phyloP scores from a whole-genome alignment of 2,797 vertebrate species.

The Botia kubotai region DNA sequence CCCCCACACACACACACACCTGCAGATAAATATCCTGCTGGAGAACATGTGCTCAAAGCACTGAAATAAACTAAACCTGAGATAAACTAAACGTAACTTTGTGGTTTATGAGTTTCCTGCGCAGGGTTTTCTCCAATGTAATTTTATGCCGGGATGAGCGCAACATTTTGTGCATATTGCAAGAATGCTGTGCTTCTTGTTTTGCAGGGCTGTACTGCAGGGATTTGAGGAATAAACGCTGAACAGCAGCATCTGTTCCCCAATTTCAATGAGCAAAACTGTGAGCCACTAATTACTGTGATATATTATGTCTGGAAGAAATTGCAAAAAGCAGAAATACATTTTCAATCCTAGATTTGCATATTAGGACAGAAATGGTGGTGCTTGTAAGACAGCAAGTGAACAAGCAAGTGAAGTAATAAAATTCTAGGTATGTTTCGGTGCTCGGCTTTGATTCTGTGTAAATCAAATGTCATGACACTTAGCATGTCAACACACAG shows the following conservation, averaged over 20 bases:
- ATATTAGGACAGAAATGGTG: not conserved
- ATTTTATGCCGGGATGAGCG: not conserved
- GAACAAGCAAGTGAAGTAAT: too few relatives aligned
- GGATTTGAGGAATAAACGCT: constrained; percentile 1
- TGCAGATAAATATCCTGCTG: not conserved
- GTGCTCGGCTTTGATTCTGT: too few relatives aligned
- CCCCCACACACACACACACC: not conserved
- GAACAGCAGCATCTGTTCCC: not conserved
- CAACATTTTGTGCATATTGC: not conserved
- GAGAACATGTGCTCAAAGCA: not conserved
- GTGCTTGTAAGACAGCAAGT: not conserved
- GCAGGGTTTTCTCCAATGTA: not conserved
- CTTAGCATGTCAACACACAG: too few relatives aligned
- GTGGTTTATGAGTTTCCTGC: not conserved
- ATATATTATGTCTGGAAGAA: not conserved
- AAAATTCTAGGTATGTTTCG: not conserved
- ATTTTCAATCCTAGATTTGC: not conserved
- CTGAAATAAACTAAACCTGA: not conserved
- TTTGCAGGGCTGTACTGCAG: not conserved
- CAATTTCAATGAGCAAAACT: constrained; percentile 9
- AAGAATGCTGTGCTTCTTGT: constrained; percentile 12
- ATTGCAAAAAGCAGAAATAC: not conserved
- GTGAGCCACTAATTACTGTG: not conserved
- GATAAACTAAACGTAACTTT: not conserved
- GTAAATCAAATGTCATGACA: too few relatives aligned